Conservation (phyloP, 2,113 vertebrate genomes). For the Ahaetulla prasina region DNA sequence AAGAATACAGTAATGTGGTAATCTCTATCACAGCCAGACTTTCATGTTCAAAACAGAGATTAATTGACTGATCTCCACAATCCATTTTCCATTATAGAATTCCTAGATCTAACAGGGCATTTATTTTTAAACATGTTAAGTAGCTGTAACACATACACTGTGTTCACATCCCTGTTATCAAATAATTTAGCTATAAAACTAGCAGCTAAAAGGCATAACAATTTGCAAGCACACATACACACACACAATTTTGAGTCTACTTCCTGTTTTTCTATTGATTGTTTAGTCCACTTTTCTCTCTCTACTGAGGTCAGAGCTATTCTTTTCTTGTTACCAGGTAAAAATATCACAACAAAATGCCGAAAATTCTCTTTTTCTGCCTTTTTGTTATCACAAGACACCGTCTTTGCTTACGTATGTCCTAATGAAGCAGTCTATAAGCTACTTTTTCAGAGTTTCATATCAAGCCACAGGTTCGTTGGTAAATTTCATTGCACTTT, state of each 20-base stretch:
- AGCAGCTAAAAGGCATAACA: background rate
- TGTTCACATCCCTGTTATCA: background rate
- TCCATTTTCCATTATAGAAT: constrained; percentile 8
- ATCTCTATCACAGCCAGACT: background rate
- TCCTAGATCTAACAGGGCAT: rapidly evolving
- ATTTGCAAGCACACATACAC: too few relatives aligned
- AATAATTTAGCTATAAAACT: background rate
- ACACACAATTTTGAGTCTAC: background rate
- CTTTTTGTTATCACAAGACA: background rate
- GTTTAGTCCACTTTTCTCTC: background rate
- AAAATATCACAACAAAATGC: background rate
- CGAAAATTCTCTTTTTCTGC: constrained; percentile 8
- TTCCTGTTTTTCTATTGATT: background rate
- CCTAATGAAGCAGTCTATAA: background rate
- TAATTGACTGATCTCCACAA: background rate
- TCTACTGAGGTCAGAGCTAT: background rate
- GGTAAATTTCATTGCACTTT: background rate
- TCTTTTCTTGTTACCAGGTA: background rate
- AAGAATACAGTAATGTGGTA: background rate
- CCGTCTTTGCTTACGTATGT: background rate
- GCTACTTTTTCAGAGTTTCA: background rate
- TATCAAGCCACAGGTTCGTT: background rate
- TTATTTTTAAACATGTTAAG: background rate
- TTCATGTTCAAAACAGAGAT: background rate
- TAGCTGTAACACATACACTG: background rate